Conservation (phyloP, 2,113 vertebrate species). For the Ptyas mucosa region DNA sequence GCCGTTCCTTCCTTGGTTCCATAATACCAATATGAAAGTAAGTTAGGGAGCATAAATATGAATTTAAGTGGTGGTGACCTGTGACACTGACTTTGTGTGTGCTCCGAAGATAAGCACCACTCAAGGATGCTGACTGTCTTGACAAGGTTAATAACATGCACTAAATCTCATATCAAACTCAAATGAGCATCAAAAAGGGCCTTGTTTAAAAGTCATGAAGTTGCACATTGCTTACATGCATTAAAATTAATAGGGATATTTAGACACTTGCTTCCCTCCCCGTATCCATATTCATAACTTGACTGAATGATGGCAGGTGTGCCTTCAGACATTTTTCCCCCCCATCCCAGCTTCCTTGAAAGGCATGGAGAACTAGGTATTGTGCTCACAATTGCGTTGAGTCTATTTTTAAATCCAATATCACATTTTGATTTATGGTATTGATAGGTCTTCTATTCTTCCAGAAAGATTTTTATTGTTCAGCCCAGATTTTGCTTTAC, state of each 20-base stretch:
- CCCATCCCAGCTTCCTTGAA: background rate
- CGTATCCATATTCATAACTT: background rate
- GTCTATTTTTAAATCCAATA: background rate
- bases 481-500: background rate
- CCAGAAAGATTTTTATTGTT: background rate
- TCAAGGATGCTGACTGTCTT: background rate
- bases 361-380: background rate
- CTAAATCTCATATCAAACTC: background rate
- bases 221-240: background rate
- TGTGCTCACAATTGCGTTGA: background rate
- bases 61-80: background rate
- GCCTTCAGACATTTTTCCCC: background rate
- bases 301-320: background rate
- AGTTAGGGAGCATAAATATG: background rate
- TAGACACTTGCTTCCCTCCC: background rate
- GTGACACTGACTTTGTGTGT: fast-evolving
- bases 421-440: background rate
- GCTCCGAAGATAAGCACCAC: background rate
- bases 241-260: background rate
- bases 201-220: background rate
- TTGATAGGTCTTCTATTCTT: background rate
- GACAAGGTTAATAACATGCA: background rate
- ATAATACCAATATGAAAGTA: background rate
- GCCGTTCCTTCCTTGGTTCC: background rate
- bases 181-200: fast-evolving